phyloP scores from a whole-genome alignment of 2,797 vertebrate species.

The Molossus alvarezi region DNA sequence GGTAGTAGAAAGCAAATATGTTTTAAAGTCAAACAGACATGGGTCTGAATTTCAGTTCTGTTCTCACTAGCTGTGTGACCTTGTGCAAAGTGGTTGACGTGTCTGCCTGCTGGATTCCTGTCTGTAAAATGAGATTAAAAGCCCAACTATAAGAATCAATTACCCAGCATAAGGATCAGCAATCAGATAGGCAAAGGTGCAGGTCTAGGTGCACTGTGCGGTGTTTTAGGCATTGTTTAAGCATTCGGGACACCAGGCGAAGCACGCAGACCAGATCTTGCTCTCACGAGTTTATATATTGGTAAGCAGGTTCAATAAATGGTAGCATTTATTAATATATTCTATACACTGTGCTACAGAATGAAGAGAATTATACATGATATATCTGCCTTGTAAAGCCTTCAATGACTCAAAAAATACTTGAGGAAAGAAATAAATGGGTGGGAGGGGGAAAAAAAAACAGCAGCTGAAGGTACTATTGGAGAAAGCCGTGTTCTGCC shows the following conservation, averaged over 20 bases:
- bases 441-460: not conserved
- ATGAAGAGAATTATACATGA: not conserved
- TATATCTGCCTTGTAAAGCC: not conserved
- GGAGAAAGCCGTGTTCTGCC: not conserved
- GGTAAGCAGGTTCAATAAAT: not conserved
- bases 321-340: not conserved
- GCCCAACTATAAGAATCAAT: not conserved
- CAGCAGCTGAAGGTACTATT: not conserved
- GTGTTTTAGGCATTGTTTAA: not conserved
- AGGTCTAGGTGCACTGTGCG: not conserved
- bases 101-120: slow-evolving; percentile 28
- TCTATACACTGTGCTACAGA: not conserved
- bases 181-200: not conserved
- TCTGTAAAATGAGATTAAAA: slow-evolving; percentile 40
- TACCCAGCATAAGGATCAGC: not conserved
- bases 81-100: not conserved
- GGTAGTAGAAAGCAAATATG: not conserved
- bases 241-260: accelerated
- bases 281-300: not conserved
- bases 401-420: not conserved
- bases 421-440: not conserved
- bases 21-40: not conserved
- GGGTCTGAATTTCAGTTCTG: not conserved
- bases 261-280: not conserved
- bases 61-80: not conserved